A percentile compares a stretch with the other conserved stretches of the same genome.
These are phyloP conservation scores for Corythoichthys haematopterus DNA, from an alignment of 2,113 vertebrate genomes.

Conservation along the genomic window DNA sequence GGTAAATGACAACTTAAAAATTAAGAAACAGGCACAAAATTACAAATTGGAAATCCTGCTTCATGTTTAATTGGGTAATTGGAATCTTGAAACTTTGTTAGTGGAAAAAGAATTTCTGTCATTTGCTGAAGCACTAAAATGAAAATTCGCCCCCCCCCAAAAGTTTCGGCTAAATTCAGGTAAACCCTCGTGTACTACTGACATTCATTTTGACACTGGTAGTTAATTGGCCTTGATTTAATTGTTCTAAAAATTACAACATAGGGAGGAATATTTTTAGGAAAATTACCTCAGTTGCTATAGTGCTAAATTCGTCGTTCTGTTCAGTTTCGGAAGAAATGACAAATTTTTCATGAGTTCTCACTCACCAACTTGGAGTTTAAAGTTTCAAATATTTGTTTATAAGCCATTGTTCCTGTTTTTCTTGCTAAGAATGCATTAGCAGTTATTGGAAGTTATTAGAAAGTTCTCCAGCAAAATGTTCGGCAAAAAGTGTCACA, in stretches of 20 bases:
- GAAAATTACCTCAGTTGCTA: neutral
- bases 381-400: neutral
- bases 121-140: conserved; percentile 24
- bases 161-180: conserved; percentile 15
- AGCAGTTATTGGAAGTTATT: neutral
- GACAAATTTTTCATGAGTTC: neutral
- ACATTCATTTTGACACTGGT: conserved; percentile 17
- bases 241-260: neutral
- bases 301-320: neutral
- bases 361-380: neutral
- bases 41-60: conserved; percentile 1
- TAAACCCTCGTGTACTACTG: conserved; percentile 8
- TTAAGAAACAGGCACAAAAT: conserved; percentile 2
- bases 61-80: conserved; percentile 10
- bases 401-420: neutral
- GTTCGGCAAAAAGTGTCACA: conserved; percentile 26
- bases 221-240: conserved; percentile 2
- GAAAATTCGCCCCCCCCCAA: conserved; percentile 18
- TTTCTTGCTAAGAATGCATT: neutral
- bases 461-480: neutral
- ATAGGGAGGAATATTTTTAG: neutral
- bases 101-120: conserved; percentile 18
- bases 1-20: conserved; percentile 15
- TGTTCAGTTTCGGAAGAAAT: neutral
- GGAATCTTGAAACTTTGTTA: neutral